Evolutionary conservation across 2,888 invertebrate genomes (phyloP), one percentile per base, ranked within the genome.

Genomic region (Oscheius sp.): DNA sequence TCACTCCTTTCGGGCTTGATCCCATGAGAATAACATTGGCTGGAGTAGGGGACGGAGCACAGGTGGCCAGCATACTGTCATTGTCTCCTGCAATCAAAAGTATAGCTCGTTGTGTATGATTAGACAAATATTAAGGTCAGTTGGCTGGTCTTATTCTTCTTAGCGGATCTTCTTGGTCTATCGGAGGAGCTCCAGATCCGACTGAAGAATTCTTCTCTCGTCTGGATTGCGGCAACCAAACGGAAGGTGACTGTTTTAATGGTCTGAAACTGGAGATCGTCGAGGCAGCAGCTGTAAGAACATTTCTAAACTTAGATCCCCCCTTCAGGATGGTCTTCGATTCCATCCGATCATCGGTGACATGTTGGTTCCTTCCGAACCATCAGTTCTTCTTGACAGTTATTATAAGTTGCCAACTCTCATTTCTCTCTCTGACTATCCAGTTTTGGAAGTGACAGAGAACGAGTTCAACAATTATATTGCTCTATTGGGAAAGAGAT

Each of bases 1-100:
- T 44, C 1, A n/a, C 5, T 12, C n/a, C 59, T 5, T 59, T 59
- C n/a, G 44, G 59, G 26, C 14, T 41, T 2, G 59, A 59, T 26
- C 26, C 20, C 9, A 28, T n/a, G 12, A 41, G 17, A 24, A 41
- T 59, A 14, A 59, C 44, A 2, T 3, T 59, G 8, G 59, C 28
- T 5, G 59, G 59, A 26, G 38, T 59, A 9, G 59, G 59, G 6
- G 44, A 59, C 5, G 59, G 59, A 26, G 59, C 59, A 12, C 59
- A 59, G 17, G 17, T 59, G 8, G 59, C 59, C 26, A 59, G 59
- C 28, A 30, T 44, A n/a, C 8, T 59, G 44, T 41, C 59, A 6
- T 8, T 59, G 12, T 59, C 59, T 44, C 59, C 41, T 12, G 59
- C 30, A n/a, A 59, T 30, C 6, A 59, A 59, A 44, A 44, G 59